These are phyloP conservation scores for Campaea margaritaria DNA, from an alignment of 2,888 invertebrate species.

Conservation along the genomic window DNA sequence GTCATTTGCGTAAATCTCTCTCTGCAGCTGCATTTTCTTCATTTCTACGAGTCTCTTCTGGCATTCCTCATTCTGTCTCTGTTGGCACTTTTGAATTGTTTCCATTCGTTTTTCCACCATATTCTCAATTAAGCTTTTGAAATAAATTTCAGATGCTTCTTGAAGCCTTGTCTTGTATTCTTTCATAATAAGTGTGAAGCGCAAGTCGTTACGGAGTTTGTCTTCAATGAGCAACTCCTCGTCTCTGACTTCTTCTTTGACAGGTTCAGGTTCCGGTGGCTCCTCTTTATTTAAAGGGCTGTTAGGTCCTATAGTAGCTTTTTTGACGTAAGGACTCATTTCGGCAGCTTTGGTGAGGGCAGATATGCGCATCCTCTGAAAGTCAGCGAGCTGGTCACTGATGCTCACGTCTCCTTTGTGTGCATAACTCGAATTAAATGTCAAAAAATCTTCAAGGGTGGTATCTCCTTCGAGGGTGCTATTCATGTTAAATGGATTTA, in stretches of 20 bases:
- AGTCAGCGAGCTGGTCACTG: slow-evolving; percentile 65
- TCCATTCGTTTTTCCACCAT: slow-evolving; percentile 70
- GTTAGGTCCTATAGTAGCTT: slow-evolving; percentile 74
- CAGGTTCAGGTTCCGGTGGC: slow-evolving; percentile 31
- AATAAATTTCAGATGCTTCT: slow-evolving; percentile 61
- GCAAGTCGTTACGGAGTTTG: slow-evolving; percentile 66
- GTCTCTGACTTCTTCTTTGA: slow-evolving; percentile 44
- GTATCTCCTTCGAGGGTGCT: slow-evolving; percentile 39
- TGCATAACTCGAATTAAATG: slow-evolving; percentile 43
- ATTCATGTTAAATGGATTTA: slow-evolving; percentile 49
- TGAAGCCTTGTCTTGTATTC: slow-evolving; percentile 64
- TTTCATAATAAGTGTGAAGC: slow-evolving; percentile 68
- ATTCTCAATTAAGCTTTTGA: slow-evolving; percentile 66
- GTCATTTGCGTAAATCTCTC: slow-evolving; percentile 80
- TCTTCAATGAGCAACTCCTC: slow-evolving; percentile 65
- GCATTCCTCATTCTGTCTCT: slow-evolving; percentile 68
- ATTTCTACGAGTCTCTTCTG: slow-evolving; percentile 73
- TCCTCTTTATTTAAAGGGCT: slow-evolving; percentile 54
- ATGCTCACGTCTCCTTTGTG: slow-evolving; percentile 62
- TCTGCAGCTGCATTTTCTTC: slow-evolving; percentile 73
- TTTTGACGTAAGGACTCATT: slow-evolving; percentile 79
- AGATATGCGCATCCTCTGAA: slow-evolving; percentile 84
- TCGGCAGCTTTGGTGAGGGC: slow-evolving; percentile 85
- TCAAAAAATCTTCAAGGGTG: slow-evolving; percentile 49
- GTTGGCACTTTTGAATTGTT: slow-evolving; percentile 61